Conservation (phyloP, 2,888 invertebrate genomes). For the Entomobrya multifasciata region DNA sequence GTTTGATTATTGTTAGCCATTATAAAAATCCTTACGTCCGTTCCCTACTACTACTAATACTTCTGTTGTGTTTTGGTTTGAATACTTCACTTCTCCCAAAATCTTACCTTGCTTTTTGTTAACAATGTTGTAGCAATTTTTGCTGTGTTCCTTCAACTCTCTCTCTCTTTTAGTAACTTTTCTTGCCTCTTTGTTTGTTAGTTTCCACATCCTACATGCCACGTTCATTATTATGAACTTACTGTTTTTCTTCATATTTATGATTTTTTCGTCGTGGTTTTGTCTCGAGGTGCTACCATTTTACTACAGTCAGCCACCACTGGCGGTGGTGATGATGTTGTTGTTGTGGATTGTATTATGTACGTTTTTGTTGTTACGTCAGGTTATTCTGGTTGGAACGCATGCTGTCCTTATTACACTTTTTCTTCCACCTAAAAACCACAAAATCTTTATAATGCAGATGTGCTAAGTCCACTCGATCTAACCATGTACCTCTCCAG, state of each 20-base stretch:
- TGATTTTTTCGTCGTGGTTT: slow-evolving; percentile 33
- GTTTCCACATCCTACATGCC: background rate
- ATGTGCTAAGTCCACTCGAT: background rate
- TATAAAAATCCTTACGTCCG: slow-evolving; percentile 43
- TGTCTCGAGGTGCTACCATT: slow-evolving; percentile 17
- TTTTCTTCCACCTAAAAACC: slow-evolving; percentile 55
- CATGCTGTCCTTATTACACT: slow-evolving; percentile 68
- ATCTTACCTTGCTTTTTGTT: background rate
- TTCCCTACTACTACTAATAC: too few species aligned
- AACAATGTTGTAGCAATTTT: background rate
- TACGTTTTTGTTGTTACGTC: too few species aligned
- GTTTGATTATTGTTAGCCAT: slow-evolving; percentile 65
- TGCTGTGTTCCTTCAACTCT: background rate
- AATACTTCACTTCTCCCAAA: background rate
- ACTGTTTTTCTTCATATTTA: background rate
- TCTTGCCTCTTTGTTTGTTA: background rate
- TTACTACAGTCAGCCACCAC: background rate
- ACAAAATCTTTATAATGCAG: slow-evolving; percentile 30
- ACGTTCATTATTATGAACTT: slow-evolving; percentile 12
- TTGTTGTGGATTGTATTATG: slow-evolving; percentile 9
- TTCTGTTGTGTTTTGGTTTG: too few species aligned
- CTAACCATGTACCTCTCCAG: background rate
- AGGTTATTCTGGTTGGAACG: slow-evolving; percentile 41
- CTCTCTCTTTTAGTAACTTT: slow-evolving; percentile 1
- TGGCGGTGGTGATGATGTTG: too few species aligned